Evolutionary conservation across 1,140 invertebrate species (phyloP), one percentile per base, ranked within the genome.

Genomic region (Lepidurus arcticus): DNA sequence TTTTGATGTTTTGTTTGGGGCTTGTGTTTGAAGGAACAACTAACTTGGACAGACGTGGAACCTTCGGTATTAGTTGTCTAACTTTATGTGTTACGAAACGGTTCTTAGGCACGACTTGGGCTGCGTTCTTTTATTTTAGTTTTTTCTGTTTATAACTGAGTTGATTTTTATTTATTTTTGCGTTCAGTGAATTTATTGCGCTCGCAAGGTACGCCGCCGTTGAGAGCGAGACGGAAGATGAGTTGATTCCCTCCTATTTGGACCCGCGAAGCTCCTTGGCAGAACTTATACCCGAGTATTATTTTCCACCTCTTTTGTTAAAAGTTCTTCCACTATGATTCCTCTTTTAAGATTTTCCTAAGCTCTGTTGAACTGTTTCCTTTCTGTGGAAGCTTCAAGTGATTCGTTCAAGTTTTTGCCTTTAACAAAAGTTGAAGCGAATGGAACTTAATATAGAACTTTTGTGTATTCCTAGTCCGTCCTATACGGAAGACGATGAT

Each of bases 401-500:
- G 53, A 65, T 16, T 65, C 13, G 16, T 44, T 9, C 42, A 26
- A 43, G 3, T 73, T 78, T 73, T 34, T 21, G 13, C 9, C 47
- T 8, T 78, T 34, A 21, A 74, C 44, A 76, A n/a, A 21, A n/a
- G 24, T 26, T 10, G 34, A 34, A 34, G 34, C 34, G 34, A 34
- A 34, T 34, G 44, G 44, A 76, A 44, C 10, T 16, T 79, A n/a
- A 79, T 8, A 24, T 76, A 79, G 43, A 44, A 44, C 73, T 78
- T 76, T 75, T 73, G 21, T 80, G 11, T 79, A 80, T 80, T 84
- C 84, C 81, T 84, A 90, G 81, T 73, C 81, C 80, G 1, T 80
- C 73, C 44, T 82, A 80, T 78, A 79, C 81, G 87, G 84, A 88
- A 88, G 84, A 89, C 88, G n/a, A 91, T 81, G 92, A 93, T 83